Evolutionary conservation across 2,888 invertebrate genomes (phyloP).

Genomic region (Marasmarcha lunaedactyla): DNA sequence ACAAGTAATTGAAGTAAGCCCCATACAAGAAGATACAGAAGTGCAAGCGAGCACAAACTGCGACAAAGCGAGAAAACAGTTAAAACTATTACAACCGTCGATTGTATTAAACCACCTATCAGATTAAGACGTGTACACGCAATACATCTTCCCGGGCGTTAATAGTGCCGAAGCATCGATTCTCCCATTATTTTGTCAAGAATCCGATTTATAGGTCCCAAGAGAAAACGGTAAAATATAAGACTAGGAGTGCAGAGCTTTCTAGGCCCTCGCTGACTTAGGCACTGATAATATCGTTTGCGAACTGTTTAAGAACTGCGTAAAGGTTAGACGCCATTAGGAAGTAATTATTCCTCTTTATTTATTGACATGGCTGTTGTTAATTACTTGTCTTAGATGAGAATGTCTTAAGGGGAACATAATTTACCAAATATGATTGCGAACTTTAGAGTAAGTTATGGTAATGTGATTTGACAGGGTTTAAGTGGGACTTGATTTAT

Average conservation of each 20-base stretch:
- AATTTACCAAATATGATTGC: too few relatives aligned
- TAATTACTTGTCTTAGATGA: too few relatives aligned
- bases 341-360: too few relatives aligned
- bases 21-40: too few relatives aligned
- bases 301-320: not conserved
- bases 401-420: too few relatives aligned
- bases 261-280: too few relatives aligned
- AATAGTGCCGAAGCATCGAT: slow-evolving; percentile 60
- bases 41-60: too few relatives aligned
- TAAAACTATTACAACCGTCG: slow-evolving; percentile 33
- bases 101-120: slow-evolving; percentile 53
- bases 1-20: too few relatives aligned
- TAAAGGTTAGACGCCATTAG: not conserved
- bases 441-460: too few relatives aligned
- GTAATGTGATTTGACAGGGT: too few relatives aligned
- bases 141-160: slow-evolving; percentile 66
- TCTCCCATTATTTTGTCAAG: slow-evolving; percentile 69
- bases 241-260: slow-evolving; percentile 5
- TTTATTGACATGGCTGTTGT: too few relatives aligned
- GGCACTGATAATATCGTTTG: slow-evolving; percentile 4
- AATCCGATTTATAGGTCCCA: slow-evolving; percentile 58
- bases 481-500: too few relatives aligned
- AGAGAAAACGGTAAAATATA: slow-evolving; percentile 44
- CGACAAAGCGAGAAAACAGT: slow-evolving; percentile 14
- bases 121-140: slow-evolving; percentile 59